Evolutionary conservation across 2,797 vertebrate species (phyloP).

Genomic region (Darevskia nairensis): DNA sequence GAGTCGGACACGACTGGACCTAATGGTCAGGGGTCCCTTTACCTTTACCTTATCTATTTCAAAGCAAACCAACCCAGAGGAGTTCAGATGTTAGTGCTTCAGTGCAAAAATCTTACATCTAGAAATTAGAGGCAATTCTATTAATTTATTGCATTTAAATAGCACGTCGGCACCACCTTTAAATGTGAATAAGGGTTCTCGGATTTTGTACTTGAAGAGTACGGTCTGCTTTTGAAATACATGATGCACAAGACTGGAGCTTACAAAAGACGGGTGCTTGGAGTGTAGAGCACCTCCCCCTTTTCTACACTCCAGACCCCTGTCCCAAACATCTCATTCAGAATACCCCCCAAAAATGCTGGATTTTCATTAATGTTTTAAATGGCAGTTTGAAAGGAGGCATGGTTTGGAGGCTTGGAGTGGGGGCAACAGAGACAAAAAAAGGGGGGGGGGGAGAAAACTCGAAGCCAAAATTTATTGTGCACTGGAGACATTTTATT

Average conservation of each 20-base stretch:
- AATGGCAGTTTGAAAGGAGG: conserved; percentile 54
- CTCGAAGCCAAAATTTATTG: conserved; percentile 55
- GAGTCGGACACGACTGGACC: too few relatives aligned
- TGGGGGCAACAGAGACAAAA: neutral
- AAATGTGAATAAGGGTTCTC: neutral
- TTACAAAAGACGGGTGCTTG: neutral
- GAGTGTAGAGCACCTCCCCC: neutral
- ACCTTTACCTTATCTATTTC: too few relatives aligned
- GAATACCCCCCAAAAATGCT: neutral
- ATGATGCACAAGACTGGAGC: neutral
- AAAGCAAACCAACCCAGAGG: neutral
- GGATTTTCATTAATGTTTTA: conserved; percentile 23
- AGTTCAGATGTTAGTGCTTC: neutral
- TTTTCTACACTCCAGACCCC: neutral
- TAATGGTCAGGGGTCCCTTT: too few relatives aligned
- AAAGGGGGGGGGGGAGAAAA: neutral
- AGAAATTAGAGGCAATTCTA: neutral
- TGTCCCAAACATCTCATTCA: conserved; percentile 34
- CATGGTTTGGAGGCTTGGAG: conserved; percentile 43
- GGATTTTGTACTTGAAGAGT: neutral
- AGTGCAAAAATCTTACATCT: conserved; percentile 28
- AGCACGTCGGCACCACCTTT: neutral
- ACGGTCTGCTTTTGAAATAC: neutral
- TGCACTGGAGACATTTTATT: conserved; percentile 79
- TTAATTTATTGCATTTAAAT: too few relatives aligned